These are phyloP conservation scores for Chelon auratus DNA, from an alignment of 2,797 vertebrate species.

Conservation along the genomic window DNA sequence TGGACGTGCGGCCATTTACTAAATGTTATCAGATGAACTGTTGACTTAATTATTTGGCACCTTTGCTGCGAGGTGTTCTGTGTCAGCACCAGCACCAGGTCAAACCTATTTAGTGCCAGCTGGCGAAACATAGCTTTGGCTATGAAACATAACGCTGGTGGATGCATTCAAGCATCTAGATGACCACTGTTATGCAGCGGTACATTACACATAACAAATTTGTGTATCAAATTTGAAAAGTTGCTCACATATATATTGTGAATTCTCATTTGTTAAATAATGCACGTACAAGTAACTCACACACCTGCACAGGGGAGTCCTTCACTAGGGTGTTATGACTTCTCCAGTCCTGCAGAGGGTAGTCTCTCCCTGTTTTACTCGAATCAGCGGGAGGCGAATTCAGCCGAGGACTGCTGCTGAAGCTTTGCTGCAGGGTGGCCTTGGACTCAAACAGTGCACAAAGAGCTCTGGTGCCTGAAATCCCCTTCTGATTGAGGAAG, in stretches of 20 bases:
- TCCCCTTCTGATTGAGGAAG: conserved; percentile 65
- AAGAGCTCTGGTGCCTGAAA: conserved; percentile 69
- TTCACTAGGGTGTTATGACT: conserved; percentile 46
- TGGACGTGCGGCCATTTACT: not conserved
- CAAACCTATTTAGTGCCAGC: not conserved
- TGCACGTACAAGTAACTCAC: not conserved
- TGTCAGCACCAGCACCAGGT: not conserved
- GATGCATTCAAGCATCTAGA: not conserved
- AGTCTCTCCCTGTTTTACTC: conserved; percentile 31
- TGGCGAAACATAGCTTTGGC: not conserved
- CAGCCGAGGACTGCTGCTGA: conserved; percentile 55
- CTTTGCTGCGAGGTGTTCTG: not conserved
- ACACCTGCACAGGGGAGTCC: conserved; percentile 57
- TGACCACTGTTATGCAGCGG: not conserved
- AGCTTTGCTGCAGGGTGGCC: conserved; percentile 45
- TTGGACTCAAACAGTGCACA: conserved; percentile 83
- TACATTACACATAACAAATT: not conserved
- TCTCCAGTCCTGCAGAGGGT: conserved; percentile 59
- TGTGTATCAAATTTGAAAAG: not conserved
- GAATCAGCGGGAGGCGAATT: conserved; percentile 5
- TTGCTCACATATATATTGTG: no score
- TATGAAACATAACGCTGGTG: not conserved
- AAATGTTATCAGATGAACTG: not conserved
- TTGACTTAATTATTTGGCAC: not conserved
- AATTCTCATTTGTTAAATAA: not conserved